A percentile compares a stretch with the other conserved stretches of the same genome.
These are phyloP conservation scores for Gymnocypris eckloni DNA, from an alignment of 2,797 vertebrate species.

Conservation along the genomic window DNA sequence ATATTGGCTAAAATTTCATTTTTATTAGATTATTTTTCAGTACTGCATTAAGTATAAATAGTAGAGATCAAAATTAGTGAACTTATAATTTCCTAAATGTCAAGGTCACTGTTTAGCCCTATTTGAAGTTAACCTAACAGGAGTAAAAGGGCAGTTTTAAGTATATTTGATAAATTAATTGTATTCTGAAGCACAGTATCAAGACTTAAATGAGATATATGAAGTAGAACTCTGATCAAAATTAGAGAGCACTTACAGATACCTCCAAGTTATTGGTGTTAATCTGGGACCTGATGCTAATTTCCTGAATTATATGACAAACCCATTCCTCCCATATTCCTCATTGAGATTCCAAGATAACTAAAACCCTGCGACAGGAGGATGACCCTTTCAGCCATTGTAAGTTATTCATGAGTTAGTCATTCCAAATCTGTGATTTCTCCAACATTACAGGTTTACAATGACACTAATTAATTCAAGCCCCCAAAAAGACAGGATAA, in stretches of 20 bases:
- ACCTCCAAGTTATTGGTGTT: background rate
- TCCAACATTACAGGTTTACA: background rate
- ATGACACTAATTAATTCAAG: background rate
- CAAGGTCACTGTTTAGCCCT: background rate
- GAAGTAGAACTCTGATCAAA: background rate
- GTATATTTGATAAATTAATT: background rate
- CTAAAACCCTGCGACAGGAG: background rate
- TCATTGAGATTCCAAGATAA: background rate
- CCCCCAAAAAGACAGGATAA: background rate
- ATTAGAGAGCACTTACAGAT: background rate
- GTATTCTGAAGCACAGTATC: background rate
- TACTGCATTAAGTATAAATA: background rate
- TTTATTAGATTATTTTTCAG: background rate
- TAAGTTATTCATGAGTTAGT: background rate
- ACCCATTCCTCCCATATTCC: background rate
- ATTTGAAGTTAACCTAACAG: background rate
- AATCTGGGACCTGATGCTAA: background rate
- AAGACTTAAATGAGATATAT: background rate
- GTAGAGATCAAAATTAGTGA: background rate
- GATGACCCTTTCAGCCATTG: background rate
- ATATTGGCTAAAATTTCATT: background rate
- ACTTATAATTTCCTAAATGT: background rate
- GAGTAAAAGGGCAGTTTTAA: background rate
- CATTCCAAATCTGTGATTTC: constrained; percentile 1
- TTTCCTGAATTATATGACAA: background rate